Conservation (phyloP, 2,113 vertebrate genomes). For the Dasyprocta punctata region DNA sequence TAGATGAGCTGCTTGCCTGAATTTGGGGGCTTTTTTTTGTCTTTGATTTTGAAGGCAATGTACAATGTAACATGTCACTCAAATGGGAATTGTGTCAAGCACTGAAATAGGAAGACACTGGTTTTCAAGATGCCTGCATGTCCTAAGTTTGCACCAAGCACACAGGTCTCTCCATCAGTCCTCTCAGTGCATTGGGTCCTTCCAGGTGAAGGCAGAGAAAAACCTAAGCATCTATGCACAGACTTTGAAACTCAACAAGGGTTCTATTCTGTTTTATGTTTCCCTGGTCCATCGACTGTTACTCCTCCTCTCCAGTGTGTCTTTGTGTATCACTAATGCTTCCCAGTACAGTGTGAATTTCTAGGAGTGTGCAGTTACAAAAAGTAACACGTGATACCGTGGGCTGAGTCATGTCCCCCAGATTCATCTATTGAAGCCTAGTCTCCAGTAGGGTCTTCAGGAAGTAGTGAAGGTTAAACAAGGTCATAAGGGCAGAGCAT, state of each 20-base stretch:
- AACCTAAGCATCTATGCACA: too few species aligned
- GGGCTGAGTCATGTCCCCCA: neutral
- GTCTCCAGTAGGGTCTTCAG: too few species aligned
- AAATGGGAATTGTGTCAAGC: neutral
- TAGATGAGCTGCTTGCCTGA: neutral
- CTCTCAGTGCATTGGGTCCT: neutral
- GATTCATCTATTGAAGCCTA: neutral
- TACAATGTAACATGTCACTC: neutral
- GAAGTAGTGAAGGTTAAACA: neutral
- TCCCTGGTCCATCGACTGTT: too few species aligned
- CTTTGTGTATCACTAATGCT: neutral
- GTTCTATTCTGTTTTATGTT: neutral
- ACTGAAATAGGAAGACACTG: neutral
- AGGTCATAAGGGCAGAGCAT: neutral
- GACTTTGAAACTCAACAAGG: neutral
- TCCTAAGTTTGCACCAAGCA: neutral
- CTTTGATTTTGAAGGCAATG: neutral
- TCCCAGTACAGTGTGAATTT: neutral
- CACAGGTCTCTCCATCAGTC: neutral
- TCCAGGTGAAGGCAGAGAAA: neutral
- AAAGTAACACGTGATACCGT: neutral
- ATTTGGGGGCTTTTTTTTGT: neutral
- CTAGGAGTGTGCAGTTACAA: neutral
- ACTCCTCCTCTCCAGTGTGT: fast-evolving
- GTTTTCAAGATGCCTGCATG: neutral